phyloP scores from a whole-genome alignment of 1,140 invertebrate species.

The Conus betulinus region DNA sequence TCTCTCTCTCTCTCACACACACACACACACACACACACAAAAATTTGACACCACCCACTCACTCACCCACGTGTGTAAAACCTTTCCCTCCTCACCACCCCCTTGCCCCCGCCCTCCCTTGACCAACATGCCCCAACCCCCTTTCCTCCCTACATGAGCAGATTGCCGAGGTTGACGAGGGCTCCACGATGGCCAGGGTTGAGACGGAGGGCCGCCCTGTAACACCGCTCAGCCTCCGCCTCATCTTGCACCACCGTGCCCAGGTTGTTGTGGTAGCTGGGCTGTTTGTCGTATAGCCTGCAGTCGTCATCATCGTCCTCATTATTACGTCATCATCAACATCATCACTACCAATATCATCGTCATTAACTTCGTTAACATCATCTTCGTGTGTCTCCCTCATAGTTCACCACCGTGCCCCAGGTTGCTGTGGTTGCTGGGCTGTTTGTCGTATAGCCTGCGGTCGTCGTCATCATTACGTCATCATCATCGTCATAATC shows the following conservation, averaged over 20 bases:
- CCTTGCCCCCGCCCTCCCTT: no score
- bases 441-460: conserved; percentile 90
- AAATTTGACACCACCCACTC: no score
- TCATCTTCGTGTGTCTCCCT: conserved; percentile 80
- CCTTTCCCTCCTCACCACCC: no score
- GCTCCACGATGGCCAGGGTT: conserved; percentile 88
- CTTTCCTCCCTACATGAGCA: conserved; percentile 83
- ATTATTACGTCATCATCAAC: not conserved
- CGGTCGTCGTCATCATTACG: conserved; percentile 32
- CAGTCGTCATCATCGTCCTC: conserved; percentile 32
- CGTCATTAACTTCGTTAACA: conserved; percentile 73
- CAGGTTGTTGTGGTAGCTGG: conserved; percentile 92
- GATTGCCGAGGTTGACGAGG: conserved; percentile 89
- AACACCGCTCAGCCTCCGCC: conserved; percentile 84
- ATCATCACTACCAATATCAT: not conserved
- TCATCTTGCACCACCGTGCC: conserved; percentile 85
- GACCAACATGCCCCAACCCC: no score
- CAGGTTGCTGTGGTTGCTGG: conserved; percentile 92
- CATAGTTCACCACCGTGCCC: conserved; percentile 84
- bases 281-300: conserved; percentile 90
- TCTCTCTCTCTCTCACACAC: no score
- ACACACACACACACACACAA: no score
- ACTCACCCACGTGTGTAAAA: no score
- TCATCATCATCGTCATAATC: conserved; percentile 3
- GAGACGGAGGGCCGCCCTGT: conserved; percentile 84